Conservation (phyloP, 1,140 invertebrate genomes). For the Drosophila mauritiana region DNA sequence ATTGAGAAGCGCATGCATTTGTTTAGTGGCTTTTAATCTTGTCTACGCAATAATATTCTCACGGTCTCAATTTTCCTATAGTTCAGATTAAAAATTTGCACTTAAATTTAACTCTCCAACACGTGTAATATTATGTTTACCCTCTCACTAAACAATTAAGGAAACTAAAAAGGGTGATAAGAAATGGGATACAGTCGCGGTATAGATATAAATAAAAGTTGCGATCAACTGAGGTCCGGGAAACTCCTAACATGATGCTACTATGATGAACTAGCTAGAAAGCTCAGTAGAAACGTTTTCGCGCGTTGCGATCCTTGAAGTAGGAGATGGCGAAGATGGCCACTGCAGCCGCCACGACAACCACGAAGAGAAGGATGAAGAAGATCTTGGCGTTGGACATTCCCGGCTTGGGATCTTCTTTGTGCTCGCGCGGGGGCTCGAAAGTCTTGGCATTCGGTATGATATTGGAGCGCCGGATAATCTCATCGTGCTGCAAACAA, state of each 20-base stretch:
- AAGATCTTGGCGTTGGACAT: slow-evolving; percentile 95
- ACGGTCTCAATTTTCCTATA: slow-evolving; percentile 80
- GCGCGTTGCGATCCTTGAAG: slow-evolving; percentile 95
- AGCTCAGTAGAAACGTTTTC: slow-evolving; percentile 94
- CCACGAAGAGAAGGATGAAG: slow-evolving; percentile 91
- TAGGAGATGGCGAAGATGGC: slow-evolving; percentile 95
- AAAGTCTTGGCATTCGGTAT: slow-evolving; percentile 92
- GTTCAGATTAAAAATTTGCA: slow-evolving; percentile 76
- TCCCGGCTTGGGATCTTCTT: slow-evolving; percentile 94
- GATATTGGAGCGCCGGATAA: slow-evolving; percentile 90
- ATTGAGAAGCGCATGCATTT: slow-evolving; percentile 18
- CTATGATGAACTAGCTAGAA: slow-evolving; percentile 18
- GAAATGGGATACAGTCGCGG: slow-evolving; percentile 40
- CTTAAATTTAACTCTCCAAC: slow-evolving; percentile 71
- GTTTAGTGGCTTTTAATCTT: slow-evolving; percentile 37
- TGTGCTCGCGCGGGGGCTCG: slow-evolving; percentile 93
- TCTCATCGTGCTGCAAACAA: slow-evolving; percentile 87
- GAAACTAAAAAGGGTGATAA: slow-evolving; percentile 29
- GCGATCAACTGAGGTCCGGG: slow-evolving; percentile 35
- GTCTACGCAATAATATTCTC: slow-evolving; percentile 71
- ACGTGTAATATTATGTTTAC: slow-evolving; percentile 41
- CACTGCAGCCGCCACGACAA: slow-evolving; percentile 91
- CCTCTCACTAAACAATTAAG: slow-evolving; percentile 28
- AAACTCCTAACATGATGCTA: slow-evolving; percentile 8
- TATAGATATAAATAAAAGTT: slow-evolving; percentile 48